Conservation (phyloP, 2,888 invertebrate species). For the Temnothorax rugatulus region DNA sequence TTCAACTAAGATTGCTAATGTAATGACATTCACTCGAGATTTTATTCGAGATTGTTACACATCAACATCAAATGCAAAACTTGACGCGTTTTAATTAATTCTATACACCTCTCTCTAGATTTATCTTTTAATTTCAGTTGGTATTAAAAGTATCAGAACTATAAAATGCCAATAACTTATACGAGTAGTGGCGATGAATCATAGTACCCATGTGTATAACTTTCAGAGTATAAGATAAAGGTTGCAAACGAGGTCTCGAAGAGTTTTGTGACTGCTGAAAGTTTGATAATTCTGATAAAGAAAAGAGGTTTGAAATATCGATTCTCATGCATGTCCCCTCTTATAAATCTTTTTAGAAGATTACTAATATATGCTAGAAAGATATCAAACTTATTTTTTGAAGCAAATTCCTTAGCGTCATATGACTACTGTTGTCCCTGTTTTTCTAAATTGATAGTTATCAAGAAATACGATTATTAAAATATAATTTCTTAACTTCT, state of each 20-base stretch:
- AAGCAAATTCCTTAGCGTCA: slow-evolving; percentile 56
- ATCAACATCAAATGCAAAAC: background rate
- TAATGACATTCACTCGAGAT: background rate
- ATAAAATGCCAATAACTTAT: background rate
- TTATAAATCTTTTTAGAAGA: slow-evolving; percentile 61
- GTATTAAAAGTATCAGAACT: background rate
- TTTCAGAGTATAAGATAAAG: background rate
- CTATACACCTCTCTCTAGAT: background rate
- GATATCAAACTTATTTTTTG: slow-evolving; percentile 57
- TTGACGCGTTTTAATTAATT: background rate
- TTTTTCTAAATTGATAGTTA: background rate
- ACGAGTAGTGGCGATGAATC: background rate
- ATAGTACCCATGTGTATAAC: background rate
- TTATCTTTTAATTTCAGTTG: background rate
- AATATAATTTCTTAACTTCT: background rate
- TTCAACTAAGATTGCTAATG: background rate
- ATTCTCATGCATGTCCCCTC: slow-evolving; percentile 80
- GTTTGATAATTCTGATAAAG: slow-evolving; percentile 83
- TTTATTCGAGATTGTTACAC: background rate
- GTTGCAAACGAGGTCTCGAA: background rate
- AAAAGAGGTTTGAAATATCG: slow-evolving; percentile 80
- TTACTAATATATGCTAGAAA: slow-evolving; percentile 57
- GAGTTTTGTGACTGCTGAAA: slow-evolving; percentile 76
- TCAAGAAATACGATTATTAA: background rate
- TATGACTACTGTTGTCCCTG: background rate